phyloP scores from a whole-genome alignment of 2,888 invertebrate species.

The Chelonus formosanus region DNA sequence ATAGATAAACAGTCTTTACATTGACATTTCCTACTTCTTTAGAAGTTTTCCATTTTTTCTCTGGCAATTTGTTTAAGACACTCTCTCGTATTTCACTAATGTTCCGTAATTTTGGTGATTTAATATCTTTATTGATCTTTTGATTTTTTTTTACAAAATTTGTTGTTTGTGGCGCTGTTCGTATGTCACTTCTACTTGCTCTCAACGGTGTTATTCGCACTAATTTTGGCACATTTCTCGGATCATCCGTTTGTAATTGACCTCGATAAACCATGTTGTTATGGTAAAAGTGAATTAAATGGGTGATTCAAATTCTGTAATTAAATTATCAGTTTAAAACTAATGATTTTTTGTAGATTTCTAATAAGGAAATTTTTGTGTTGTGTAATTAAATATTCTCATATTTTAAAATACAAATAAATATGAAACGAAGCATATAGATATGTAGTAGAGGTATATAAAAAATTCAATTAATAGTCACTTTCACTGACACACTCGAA shows the following conservation, averaged over 20 bases:
- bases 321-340: too few species aligned
- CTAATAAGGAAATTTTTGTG: too few species aligned
- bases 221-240: slow-evolving; percentile 54
- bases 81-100: slow-evolving; percentile 56
- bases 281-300: too few species aligned
- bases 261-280: slow-evolving; percentile 57
- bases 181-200: slow-evolving; percentile 43
- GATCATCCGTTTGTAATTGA: slow-evolving; percentile 57
- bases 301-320: too few species aligned
- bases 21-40: background rate
- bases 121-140: slow-evolving; percentile 12
- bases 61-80: background rate
- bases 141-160: slow-evolving; percentile 13
- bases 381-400: too few species aligned
- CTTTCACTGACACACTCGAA: background rate
- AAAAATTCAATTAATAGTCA: background rate
- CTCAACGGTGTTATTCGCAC: slow-evolving; percentile 57
- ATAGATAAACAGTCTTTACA: slow-evolving; percentile 2
- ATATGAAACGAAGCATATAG: slow-evolving; percentile 5
- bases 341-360: too few species aligned
- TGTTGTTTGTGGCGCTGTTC: slow-evolving; percentile 5
- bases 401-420: background rate
- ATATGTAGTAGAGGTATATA: background rate
- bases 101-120: slow-evolving; percentile 42
- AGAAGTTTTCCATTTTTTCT: background rate